Base-by-base conservation (phyloP, 2,888 invertebrate species). In the Athripsodes cinereus region DNA sequence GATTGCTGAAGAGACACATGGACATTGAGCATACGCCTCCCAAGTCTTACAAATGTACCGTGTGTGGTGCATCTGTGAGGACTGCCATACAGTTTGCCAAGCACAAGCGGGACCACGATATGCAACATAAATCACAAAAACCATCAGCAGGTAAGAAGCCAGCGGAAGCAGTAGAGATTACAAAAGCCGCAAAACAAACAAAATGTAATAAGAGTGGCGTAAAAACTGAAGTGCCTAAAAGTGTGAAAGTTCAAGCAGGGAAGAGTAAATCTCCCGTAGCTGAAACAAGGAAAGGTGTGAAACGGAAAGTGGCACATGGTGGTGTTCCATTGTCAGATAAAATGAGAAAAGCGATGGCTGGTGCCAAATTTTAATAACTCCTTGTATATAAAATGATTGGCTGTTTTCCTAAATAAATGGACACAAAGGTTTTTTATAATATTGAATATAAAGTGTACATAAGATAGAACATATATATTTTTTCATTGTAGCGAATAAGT, bases 21-120 rank as follows among this genome's bases (percentile, higher is more conserved):
- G 68, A 71, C 13, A 69, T 77, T 0, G 82, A 75, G 62, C 79
- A 78, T 71, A 78, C 78, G 18, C 78, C 78, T 63, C 78, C 78
- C 22, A 63, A 63, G 44, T 63, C 63, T 10, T 63, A 54, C 49
- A 50, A 61, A 44, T 63, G 63, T 46, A 44, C 54, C 2, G 31
- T 48, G n/a, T 60, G 60, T 54, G 61, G 62, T 18, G 51, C 56
- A 1, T 61, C 61, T 1, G 54, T 63, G 8, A 46, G 63, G 19
- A 61, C 63, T 11, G 60, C 61, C 3, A 52, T 53, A 16, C 60
- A 63, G 55, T 61, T 52, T 35, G 48, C 52, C 20, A 61, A 61
- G 34, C 61, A 60, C 50, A 61, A 60, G 47, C 46, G 34, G 22
- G 54, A 53, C 6, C 63, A 61, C 55, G 56, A 52, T 1, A 49